phyloP scores from a whole-genome alignment of 2,113 vertebrate species.

The Callocephalon fimbriatum region DNA sequence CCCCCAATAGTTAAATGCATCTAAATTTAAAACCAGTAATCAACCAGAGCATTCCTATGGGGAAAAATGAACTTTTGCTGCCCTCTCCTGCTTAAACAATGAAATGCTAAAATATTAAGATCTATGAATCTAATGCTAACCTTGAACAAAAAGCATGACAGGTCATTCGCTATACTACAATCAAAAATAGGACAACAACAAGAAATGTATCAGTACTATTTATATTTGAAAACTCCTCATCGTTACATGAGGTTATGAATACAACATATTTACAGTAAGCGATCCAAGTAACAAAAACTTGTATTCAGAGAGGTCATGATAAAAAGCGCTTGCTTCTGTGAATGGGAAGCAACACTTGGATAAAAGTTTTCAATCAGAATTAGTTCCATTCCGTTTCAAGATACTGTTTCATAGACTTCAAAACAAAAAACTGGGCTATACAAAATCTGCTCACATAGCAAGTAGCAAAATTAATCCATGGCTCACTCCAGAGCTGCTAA shows the following conservation, averaged over 20 bases:
- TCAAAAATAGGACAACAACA: conserved; percentile 78
- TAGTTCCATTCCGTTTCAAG: conserved; percentile 40
- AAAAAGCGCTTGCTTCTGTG: conserved; percentile 28
- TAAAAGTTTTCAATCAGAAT: conserved; percentile 13
- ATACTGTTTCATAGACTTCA: conserved; percentile 3
- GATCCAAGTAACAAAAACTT: conserved; percentile 65
- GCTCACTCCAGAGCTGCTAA: conserved; percentile 49
- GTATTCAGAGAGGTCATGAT: conserved; percentile 46
- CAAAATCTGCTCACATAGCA: conserved; percentile 50
- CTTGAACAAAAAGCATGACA: conserved; percentile 70
- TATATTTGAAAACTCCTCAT: conserved; percentile 81
- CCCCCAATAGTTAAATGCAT: conserved; percentile 58
- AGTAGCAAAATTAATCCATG: conserved; percentile 46
- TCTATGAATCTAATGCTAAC: conserved; percentile 62
- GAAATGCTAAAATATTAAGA: conserved; percentile 75
- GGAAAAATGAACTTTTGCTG: conserved; percentile 79
- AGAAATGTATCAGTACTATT: conserved; percentile 76
- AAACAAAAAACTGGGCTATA: conserved; percentile 63
- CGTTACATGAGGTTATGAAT: conserved; percentile 75
- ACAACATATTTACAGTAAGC: conserved; percentile 80
- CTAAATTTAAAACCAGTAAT: conserved; percentile 61
- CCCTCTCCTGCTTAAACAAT: conserved; percentile 82
- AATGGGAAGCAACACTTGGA: conserved; percentile 55
- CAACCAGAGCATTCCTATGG: conserved; percentile 67
- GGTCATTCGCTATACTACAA: conserved; percentile 67